Evolutionary conservation across 2,113 vertebrate genomes (phyloP).

Genomic region (Callaeas wilsoni): DNA sequence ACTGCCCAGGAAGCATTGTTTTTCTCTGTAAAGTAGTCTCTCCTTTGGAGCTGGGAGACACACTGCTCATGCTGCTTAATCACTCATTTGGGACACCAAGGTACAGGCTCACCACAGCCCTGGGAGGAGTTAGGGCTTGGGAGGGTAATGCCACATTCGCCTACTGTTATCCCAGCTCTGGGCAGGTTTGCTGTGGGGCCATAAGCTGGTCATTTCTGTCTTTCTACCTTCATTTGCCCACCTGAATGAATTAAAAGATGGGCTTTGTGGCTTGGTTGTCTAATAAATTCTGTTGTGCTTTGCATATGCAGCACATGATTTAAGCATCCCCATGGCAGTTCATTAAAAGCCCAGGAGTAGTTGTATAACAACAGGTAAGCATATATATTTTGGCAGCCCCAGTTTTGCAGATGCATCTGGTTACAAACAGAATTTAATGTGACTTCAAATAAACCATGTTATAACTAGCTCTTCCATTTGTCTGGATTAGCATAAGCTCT

Average conservation of each 20-base stretch:
- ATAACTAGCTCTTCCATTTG: constrained; percentile 16
- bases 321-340: not conserved
- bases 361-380: not conserved
- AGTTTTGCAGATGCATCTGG: not conserved
- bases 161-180: not conserved
- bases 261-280: not conserved
- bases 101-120: not conserved
- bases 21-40: not conserved
- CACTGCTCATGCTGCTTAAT: not conserved
- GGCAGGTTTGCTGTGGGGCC: not conserved
- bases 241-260: not conserved
- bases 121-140: not conserved
- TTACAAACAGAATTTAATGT: constrained; percentile 9
- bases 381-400: not conserved
- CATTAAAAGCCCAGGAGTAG: not conserved
- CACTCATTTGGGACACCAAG: not conserved
- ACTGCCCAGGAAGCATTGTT: not conserved
- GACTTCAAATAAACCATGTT: constrained; percentile 24
- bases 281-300: not conserved
- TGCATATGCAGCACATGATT: not conserved
- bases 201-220: not conserved
- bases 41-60: not conserved
- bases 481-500: constrained; percentile 48
- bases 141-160: not conserved
- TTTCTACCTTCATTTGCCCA: not conserved